Evolutionary conservation across 2,797 vertebrate species (phyloP).

Genomic region (Scolopax rusticola): DNA sequence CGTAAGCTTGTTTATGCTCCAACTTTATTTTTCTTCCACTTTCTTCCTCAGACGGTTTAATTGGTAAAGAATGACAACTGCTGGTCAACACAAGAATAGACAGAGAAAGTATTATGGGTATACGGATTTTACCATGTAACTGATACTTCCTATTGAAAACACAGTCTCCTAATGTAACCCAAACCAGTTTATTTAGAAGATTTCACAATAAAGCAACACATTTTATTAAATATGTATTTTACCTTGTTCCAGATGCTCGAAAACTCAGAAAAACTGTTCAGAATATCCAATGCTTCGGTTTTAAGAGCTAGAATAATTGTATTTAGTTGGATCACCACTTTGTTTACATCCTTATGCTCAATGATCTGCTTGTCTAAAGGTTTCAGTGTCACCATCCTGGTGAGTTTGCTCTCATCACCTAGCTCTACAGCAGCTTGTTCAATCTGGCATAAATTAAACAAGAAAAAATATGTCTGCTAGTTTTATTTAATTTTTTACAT

Average conservation of each 20-base stretch:
- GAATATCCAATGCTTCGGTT: slow-evolving; percentile 69
- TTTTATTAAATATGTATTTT: neutral
- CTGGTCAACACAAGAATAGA: neutral
- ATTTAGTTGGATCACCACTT: slow-evolving; percentile 82
- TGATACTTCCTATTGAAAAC: neutral
- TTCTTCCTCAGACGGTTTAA: neutral
- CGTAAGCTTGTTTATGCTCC: neutral
- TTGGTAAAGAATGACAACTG: neutral
- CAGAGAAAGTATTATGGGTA: neutral
- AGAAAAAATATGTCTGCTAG: neutral
- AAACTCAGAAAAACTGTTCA: slow-evolving; percentile 80
- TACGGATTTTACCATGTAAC: neutral
- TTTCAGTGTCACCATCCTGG: slow-evolving; percentile 77
- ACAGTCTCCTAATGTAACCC: neutral
- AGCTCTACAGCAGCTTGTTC: slow-evolving; percentile 81
- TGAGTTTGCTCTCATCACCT: slow-evolving; percentile 78
- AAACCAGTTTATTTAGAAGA: neutral
- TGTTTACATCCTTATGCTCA: slow-evolving; percentile 86
- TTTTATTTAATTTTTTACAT: neutral
- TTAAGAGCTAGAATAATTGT: slow-evolving; percentile 81
- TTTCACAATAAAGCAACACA: neutral
- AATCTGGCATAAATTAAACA: slow-evolving; percentile 69
- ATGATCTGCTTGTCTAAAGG: slow-evolving; percentile 83
- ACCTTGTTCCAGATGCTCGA: slow-evolving; percentile 88
- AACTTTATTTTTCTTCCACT: neutral